Base-by-base conservation (phyloP, 2,888 invertebrate genomes). In the Nymphalis polychloros region DNA sequence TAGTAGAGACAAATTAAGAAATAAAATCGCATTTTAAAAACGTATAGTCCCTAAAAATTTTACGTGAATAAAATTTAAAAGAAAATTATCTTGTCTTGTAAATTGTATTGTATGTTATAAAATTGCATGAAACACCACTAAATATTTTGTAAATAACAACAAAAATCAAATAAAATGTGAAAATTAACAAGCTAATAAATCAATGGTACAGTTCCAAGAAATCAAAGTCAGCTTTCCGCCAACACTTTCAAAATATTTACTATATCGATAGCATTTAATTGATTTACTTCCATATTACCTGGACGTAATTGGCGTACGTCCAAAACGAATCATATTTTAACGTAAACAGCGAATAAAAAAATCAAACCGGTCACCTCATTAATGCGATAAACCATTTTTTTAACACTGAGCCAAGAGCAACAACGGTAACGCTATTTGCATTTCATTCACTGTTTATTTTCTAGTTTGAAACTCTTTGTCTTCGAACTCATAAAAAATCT, bases 371-470 rank as follows among this genome's bases (percentile, higher is more conserved):
- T 57, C 19, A 48, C 31, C 59, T 59, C 41, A 47, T 64, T 64
- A 57, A 48, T 55, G 47, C 47, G 31, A 63, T 47, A 55, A 63
- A 55, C 52, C 55, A 19, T 55, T 47, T 63, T n/a, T 63, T 48
- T 55, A 52, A 63, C 53, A 19, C 52, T 46, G 63, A 46, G 63
- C 63, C 63, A 63, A 63, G 47, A 53, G 31, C 16, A 63, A 63
- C 63, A 55, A n/a, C 55, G 47, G 4, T 17, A 19, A 52, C 13
- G 52, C 52, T 50, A 50, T 50, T 55, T 46, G 53, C 47, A 23
- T 53, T 61, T 35, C n/a, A 8, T 52, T 13, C 46, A 2, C 13
- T 63, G 63, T 63, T 63, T 63, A 55, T 63, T 55, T 63, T 47
- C n/a, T n/a, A 50, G n/a, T 19, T 49, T 1, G 2, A 19, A 49